Conservation (phyloP, 2,113 vertebrate species). For the Macquaria australasica region DNA sequence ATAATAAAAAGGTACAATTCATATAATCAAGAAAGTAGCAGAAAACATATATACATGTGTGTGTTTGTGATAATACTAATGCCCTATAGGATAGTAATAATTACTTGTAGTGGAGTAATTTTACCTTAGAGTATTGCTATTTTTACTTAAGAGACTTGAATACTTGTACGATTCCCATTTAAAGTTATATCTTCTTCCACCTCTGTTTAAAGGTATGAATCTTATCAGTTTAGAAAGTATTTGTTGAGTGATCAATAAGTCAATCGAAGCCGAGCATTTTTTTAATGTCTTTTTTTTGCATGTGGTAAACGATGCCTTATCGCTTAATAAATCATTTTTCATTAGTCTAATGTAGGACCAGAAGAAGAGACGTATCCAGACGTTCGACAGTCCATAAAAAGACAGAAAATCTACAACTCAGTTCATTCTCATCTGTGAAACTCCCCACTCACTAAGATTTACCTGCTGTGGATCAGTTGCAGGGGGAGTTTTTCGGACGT, state of each 20-base stretch:
- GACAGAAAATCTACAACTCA: background rate
- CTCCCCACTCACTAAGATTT: background rate
- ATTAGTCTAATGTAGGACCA: background rate
- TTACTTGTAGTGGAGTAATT: background rate
- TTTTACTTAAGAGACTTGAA: background rate
- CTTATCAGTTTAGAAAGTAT: background rate
- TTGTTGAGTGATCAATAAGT: background rate
- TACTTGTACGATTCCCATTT: background rate
- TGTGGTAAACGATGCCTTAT: background rate
- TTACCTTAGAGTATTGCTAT: background rate
- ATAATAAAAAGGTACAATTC: too few species aligned
- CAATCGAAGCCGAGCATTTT: too few species aligned
- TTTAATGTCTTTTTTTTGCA: background rate
- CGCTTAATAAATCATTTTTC: background rate
- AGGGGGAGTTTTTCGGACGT: background rate
- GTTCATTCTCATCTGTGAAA: background rate
- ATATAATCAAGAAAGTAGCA: too few species aligned
- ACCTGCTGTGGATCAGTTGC: constrained; percentile 21
- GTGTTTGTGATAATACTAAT: too few species aligned
- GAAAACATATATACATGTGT: too few species aligned
- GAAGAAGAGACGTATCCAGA: background rate
- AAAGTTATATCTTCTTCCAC: too few species aligned
- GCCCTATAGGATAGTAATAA: too few species aligned
- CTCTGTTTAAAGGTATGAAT: background rate
- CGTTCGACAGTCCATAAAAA: background rate